A percentile compares a stretch with the other conserved stretches of the same genome.
Evolutionary conservation across 2,797 vertebrate species (phyloP).

Genomic region (Falco biarmicus): DNA sequence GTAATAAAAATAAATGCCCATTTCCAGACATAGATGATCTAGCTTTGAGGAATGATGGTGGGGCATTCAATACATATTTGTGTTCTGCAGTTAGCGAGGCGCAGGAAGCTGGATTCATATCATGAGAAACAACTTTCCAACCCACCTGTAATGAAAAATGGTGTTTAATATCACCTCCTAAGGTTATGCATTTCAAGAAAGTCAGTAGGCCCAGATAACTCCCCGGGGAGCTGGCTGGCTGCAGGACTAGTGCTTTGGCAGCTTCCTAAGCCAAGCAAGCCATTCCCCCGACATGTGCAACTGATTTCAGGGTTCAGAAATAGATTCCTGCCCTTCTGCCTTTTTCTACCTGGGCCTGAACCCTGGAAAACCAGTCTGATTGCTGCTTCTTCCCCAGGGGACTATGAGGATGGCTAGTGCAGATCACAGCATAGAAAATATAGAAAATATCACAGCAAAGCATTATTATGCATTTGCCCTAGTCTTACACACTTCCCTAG

Average conservation of each 20-base stretch:
- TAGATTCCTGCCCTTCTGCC: not conserved
- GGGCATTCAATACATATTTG: not conserved
- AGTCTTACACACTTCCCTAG: not conserved
- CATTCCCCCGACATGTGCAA: not conserved
- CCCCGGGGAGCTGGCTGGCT: not conserved
- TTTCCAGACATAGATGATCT: constrained; percentile 14
- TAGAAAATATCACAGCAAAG: not conserved
- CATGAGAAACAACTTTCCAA: not conserved
- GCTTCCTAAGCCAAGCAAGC: not conserved
- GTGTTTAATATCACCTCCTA: not conserved
- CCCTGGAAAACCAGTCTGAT: not conserved
- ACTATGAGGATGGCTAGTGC: not conserved
- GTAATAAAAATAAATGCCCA: constrained; percentile 3
- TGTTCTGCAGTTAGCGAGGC: not conserved
- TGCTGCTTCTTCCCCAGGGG: not conserved
- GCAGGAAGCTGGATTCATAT: not conserved
- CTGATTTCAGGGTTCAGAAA: not conserved
- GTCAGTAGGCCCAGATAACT: not conserved
- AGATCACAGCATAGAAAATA: not conserved
- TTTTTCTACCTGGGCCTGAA: not conserved
- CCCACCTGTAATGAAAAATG: not conserved
- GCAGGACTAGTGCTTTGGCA: not conserved
- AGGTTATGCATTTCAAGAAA: not conserved
- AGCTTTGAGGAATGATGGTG: not conserved
- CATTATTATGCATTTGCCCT: not conserved